phyloP scores from a whole-genome alignment of 2,888 invertebrate genomes.

The Salticus scenicus region DNA sequence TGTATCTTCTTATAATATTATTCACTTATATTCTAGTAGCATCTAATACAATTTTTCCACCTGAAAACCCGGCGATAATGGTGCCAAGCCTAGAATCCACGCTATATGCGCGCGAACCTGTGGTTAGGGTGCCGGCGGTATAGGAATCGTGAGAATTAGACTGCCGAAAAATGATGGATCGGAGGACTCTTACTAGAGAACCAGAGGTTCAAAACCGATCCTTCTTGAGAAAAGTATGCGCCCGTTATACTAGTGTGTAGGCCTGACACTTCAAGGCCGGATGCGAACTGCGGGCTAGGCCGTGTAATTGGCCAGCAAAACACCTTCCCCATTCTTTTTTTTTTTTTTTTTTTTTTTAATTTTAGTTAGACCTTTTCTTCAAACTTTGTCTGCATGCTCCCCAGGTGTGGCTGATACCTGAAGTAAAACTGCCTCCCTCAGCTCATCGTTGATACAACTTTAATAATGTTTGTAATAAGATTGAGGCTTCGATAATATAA shows the following conservation, averaged over 20 bases:
- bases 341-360: slow-evolving; percentile 3
- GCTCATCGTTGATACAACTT: not conserved
- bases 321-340: slow-evolving; percentile 29
- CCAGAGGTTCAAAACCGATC: slow-evolving; percentile 63
- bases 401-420: slow-evolving; percentile 33
- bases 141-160: slow-evolving; percentile 69
- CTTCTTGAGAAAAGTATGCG: slow-evolving; percentile 67
- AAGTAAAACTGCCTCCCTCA: not conserved
- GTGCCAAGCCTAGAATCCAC: slow-evolving; percentile 47
- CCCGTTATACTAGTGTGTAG: slow-evolving; percentile 64
- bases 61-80: slow-evolving; percentile 39
- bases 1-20: not conserved
- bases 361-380: not conserved
- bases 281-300: slow-evolving; percentile 29
- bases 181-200: slow-evolving; percentile 44
- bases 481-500: not conserved
- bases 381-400: slow-evolving; percentile 23
- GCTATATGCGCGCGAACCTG: slow-evolving; percentile 36
- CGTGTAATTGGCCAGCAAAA: slow-evolving; percentile 52
- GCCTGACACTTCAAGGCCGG: slow-evolving; percentile 69
- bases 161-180: slow-evolving; percentile 70
- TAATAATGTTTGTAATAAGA: slow-evolving; percentile 10
- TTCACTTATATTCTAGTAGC: not conserved
- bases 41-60: slow-evolving; percentile 6
- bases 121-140: slow-evolving; percentile 52